phyloP scores from a whole-genome alignment of 2,888 invertebrate genomes.

The Nasonia oneida region DNA sequence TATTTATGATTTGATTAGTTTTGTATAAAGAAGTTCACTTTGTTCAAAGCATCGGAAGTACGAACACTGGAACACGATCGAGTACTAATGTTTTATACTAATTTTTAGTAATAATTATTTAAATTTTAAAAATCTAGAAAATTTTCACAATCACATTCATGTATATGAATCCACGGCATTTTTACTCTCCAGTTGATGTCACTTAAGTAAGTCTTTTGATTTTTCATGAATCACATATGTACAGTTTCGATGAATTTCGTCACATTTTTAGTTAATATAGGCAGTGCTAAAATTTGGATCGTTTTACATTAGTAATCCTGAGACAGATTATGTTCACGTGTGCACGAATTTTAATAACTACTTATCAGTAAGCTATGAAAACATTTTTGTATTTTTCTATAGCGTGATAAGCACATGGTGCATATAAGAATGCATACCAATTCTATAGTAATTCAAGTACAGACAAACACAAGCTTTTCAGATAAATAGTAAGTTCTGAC shows the following conservation, averaged over 20 bases:
- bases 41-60: not conserved
- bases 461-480: not conserved
- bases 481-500: conserved; percentile 19
- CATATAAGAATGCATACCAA: not conserved
- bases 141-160: not conserved
- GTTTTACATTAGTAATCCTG: conserved; percentile 2
- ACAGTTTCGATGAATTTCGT: not conserved
- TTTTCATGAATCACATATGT: conserved; percentile 8
- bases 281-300: conserved; percentile 43
- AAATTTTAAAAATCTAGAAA: not conserved
- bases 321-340: conserved; percentile 7
- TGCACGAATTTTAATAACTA: conserved; percentile 6
- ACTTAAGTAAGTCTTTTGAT: conserved; percentile 35
- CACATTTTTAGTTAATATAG: conserved; percentile 9
- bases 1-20: not conserved
- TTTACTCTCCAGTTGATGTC: not conserved
- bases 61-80: not conserved
- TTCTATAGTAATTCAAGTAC: conserved; percentile 2
- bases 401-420: not conserved
- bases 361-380: not conserved
- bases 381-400: not conserved
- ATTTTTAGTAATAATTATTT: not conserved
- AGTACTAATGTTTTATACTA: conserved; percentile 7
- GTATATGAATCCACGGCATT: not conserved
- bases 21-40: not conserved